phyloP scores from a whole-genome alignment of 2,888 invertebrate genomes.

The Julus scanicus region DNA sequence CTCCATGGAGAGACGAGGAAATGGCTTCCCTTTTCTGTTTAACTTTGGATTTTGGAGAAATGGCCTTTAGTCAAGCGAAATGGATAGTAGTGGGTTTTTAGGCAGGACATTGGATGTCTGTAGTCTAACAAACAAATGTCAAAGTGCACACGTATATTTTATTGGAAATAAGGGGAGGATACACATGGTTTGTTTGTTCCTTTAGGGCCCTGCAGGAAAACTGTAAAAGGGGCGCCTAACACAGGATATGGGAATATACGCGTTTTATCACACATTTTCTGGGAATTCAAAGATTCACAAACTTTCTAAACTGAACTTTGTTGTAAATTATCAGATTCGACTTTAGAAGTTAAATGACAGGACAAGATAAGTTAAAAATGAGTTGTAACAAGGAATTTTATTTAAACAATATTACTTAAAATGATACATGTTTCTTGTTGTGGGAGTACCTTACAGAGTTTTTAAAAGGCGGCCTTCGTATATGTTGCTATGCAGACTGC shows the following conservation, averaged over 20 bases:
- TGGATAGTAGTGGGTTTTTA: background rate
- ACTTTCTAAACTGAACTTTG: too few relatives aligned
- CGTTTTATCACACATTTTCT: background rate
- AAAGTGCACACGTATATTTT: background rate
- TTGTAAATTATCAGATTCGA: too few relatives aligned
- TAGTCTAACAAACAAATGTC: conserved; percentile 1
- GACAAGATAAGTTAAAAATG: too few relatives aligned
- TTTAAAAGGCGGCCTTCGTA: too few relatives aligned
- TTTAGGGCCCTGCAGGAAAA: background rate
- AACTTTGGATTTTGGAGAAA: background rate
- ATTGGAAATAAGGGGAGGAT: conserved; percentile 15
- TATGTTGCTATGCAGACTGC: too few relatives aligned
- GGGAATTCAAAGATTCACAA: too few relatives aligned
- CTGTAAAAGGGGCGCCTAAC: background rate
- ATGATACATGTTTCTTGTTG: too few relatives aligned
- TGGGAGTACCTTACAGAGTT: too few relatives aligned
- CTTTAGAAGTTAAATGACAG: too few relatives aligned
- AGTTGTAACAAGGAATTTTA: too few relatives aligned
- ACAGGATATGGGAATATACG: background rate
- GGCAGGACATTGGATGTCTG: background rate
- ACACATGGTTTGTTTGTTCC: background rate
- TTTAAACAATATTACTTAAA: too few relatives aligned
- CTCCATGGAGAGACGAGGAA: background rate
- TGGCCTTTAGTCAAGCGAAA: conserved; percentile 9
- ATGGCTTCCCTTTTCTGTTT: conserved; percentile 19